Evolutionary conservation across 2,113 vertebrate genomes (phyloP).

Genomic region (Myxocyprinus asiaticus): DNA sequence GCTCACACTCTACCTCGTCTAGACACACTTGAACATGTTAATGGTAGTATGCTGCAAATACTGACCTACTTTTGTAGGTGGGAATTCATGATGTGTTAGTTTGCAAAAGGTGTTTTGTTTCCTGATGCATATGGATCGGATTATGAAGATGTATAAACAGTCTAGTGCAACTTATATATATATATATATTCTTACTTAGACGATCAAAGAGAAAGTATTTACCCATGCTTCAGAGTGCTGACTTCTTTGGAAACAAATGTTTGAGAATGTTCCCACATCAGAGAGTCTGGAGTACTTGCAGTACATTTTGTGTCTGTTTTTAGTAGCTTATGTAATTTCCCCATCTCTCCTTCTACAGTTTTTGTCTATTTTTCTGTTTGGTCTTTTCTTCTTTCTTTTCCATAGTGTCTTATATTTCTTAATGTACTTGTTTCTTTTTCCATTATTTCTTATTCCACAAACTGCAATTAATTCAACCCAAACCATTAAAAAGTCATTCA

Average conservation of each 20-base stretch:
- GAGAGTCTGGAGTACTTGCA: conserved; percentile 23
- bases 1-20: neutral
- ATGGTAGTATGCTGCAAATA: neutral
- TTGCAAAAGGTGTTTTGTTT: neutral
- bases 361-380: neutral
- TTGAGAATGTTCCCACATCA: conserved; percentile 21
- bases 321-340: neutral
- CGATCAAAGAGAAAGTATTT: neutral
- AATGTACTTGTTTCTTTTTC: too few species aligned
- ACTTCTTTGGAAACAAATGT: neutral
- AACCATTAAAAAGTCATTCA: too few species aligned
- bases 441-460: too few species aligned
- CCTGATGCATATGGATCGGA: conserved; percentile 1
- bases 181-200: conserved; percentile 6
- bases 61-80: conserved; percentile 25
- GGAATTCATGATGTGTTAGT: conserved; percentile 22
- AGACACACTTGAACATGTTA: conserved; percentile 9
- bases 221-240: neutral
- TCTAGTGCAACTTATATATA: neutral
- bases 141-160: conserved; percentile 5
- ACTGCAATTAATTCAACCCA: too few species aligned
- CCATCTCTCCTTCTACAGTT: too few species aligned
- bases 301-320: conserved; percentile 12
- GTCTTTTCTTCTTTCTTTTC: too few species aligned
- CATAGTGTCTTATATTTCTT: too few species aligned